Evolutionary conservation across 1,140 invertebrate species (phyloP), one percentile per base, ranked within the genome.

Genomic region (Choristoneura fumiferana): DNA sequence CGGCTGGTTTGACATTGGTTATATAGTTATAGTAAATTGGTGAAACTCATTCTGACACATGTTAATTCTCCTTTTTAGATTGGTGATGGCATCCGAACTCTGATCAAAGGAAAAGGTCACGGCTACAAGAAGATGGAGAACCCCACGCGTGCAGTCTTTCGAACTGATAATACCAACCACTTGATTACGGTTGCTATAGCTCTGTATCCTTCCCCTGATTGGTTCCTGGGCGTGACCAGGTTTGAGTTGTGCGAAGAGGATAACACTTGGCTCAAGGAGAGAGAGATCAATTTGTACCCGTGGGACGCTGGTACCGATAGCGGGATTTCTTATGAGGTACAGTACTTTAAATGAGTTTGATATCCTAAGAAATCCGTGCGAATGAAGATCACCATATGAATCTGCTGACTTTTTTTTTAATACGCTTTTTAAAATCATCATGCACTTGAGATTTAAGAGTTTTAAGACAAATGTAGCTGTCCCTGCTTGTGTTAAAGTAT

Each of bases 251-350:
- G 85, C 22, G 76, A 78, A 43, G 62, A 68, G 54, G 74, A 80
- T 34, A 80, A 82, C 18, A 81, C 78, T 0, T 88, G 85, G 85
- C 52, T 86, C 0, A 33, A 58, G 8, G 78, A 87, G 35, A 67
- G 78, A 17, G 81, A 84, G 62, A 37, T 87, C 1, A 77, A 83
- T 29, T 59, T 87, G 14, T 86, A 74, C 58, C 83, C 76, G 0
- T 87, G 84, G 84, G 84, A 86, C 40, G 83, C 84, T 29, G 84
- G 84, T 0, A 86, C 81, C 18, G 81, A 87, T 33, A 87, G 72
- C 37, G 84, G 84, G 15, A 73, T 86, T 0, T 84, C 81, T 22
- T 87, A 87, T 69, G 84, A 87, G 73, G 84, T 87, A 60, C 55
- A 12, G 18, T 17, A 43, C 9, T 43, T 15, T 36, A n/a, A n/a